Base-by-base conservation (phyloP, 1,140 invertebrate species). In the Drosophila busckii region DNA sequence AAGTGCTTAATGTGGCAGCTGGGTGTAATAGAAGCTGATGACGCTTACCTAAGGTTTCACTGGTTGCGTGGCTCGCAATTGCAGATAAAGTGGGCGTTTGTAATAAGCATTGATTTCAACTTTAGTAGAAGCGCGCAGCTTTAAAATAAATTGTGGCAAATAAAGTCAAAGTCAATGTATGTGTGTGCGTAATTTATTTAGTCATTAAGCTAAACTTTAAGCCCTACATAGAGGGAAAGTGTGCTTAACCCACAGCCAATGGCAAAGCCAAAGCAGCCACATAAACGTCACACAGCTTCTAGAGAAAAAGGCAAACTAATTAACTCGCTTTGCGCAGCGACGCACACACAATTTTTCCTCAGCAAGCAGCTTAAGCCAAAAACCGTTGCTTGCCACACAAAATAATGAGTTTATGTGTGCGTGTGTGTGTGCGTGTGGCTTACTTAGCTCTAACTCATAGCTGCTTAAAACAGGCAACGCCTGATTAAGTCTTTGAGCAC, bases 281-380 rank as follows among this genome's bases (percentile, higher is more conserved):
- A 66, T 52, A 58, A 63, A 56, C 49, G 49, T 28, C 25, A 16
- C 55, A 48, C 55, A n/a, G n/a, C n/a, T n/a, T n/a, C 32, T 23
- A 45, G 58, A 41, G 25, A 65, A 68, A 75, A 63, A 66, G 63
- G 31, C 53, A 80, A 80, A 80, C 73, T 80, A 80, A 80, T 80
- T 80, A 80, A 80, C 75, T 80, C 82, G 75, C 82, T 80, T 80
- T 82, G 75, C 69, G 58, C 75, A 64, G 49, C 67, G 60, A 52
- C 29, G 73, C 63, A 44, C 64, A 59, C 45, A 63, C 69, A 64
- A 70, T 49, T 41, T 53, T 67, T 49, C 48, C 66, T 54, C 53
- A 73, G 48, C 70, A 60, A 25, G 31, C 60, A 40, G 41, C 62
- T 59, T n/a, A 53, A 78, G 80, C 71, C 67, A 78, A 78, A 80